Percentiles rank a stretch among this genome's conserved stretches.
Conservation (phyloP, 2,797 vertebrate species). For the Carcharodon carcharias region DNA sequence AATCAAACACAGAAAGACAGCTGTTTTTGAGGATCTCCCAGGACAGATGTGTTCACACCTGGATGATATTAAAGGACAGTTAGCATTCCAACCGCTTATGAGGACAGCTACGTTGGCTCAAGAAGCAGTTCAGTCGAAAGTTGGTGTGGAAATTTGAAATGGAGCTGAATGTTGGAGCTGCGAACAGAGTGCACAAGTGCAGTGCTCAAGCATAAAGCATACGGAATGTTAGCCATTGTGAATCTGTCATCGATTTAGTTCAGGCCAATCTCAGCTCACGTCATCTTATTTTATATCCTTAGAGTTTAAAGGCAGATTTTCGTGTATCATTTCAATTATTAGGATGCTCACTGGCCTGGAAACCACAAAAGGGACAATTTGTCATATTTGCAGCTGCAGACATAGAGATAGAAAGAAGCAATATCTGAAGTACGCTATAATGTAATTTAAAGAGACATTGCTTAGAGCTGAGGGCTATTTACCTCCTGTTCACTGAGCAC, state of each 20-base stretch:
- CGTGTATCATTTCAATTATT: background rate
- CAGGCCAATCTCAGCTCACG: background rate
- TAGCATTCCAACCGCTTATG: background rate
- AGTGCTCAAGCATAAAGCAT: background rate
- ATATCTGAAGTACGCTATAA: background rate
- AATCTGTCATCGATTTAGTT: slow-evolving; percentile 18
- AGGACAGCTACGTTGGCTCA: background rate
- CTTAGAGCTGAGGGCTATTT: background rate
- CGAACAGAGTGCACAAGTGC: background rate
- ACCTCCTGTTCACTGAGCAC: background rate
- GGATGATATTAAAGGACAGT: background rate
- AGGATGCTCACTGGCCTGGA: slow-evolving; percentile 15
- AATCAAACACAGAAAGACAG: background rate
- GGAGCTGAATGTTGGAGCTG: background rate
- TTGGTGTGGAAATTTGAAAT: background rate
- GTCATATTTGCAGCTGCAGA: slow-evolving; percentile 11
- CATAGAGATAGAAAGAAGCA: background rate
- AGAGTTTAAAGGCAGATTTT: slow-evolving; percentile 5
- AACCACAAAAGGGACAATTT: slow-evolving; percentile 4
- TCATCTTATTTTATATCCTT: background rate
- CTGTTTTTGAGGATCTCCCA: background rate
- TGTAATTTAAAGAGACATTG: slow-evolving; percentile 21
- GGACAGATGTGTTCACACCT: background rate
- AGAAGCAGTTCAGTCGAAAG: background rate
- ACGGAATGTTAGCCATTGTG: background rate